phyloP scores from a whole-genome alignment of 2,888 invertebrate species.

The Troides aeacus region DNA sequence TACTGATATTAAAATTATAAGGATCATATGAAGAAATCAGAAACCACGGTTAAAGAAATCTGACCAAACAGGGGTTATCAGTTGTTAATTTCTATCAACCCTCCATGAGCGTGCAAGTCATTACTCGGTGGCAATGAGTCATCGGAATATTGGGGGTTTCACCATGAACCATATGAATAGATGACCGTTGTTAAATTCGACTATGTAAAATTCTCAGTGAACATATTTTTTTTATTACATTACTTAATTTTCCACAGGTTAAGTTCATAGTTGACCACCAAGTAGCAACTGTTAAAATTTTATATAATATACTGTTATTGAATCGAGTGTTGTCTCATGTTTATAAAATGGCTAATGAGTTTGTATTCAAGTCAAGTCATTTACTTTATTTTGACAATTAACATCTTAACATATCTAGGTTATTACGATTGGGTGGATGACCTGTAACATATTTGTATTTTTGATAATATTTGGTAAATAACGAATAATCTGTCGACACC shows the following conservation, averaged over 20 bases:
- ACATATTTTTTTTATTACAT: not conserved
- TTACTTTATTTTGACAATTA: too few relatives aligned
- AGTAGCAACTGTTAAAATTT: not conserved
- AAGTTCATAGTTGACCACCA: not conserved
- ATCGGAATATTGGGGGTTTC: constrained; percentile 56
- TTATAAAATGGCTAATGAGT: too few relatives aligned
- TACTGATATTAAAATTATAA: not conserved
- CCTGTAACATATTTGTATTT: too few relatives aligned
- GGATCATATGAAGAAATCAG: not conserved
- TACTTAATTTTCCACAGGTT: not conserved
- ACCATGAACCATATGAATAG: constrained; percentile 52
- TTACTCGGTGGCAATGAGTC: constrained; percentile 64
- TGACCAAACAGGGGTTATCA: constrained; percentile 38
- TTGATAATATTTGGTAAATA: too few relatives aligned
- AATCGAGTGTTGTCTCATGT: too few relatives aligned
- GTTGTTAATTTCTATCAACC: constrained; percentile 56
- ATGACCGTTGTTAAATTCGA: constrained; percentile 48
- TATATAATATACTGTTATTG: not conserved
- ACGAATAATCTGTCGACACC: too few relatives aligned
- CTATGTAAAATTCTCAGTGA: not conserved
- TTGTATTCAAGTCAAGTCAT: too few relatives aligned
- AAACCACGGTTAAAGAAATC: constrained; percentile 29
- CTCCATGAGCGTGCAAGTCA: constrained; percentile 52
- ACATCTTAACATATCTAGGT: too few relatives aligned
- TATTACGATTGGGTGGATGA: too few relatives aligned